Percentiles rank a stretch among this genome's conserved stretches.
phyloP scores from a whole-genome alignment of 2,797 vertebrate species.

The Macropus fuliginosus region DNA sequence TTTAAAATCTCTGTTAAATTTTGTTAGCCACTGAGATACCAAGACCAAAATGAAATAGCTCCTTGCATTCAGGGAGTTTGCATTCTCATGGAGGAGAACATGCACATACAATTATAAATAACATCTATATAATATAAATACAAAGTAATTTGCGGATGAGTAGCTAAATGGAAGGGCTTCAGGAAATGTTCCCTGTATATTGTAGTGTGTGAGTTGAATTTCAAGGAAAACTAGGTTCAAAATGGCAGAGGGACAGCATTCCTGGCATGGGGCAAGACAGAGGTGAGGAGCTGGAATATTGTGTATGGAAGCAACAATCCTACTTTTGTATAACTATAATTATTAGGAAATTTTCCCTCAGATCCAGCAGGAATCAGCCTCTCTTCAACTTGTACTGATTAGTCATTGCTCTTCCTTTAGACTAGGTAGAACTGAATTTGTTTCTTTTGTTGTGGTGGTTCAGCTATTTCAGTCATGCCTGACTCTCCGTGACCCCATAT shows the following conservation, averaged over 20 bases:
- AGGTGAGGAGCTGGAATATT: not conserved
- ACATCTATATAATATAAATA: not conserved
- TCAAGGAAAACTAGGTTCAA: not conserved
- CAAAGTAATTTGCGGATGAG: not conserved
- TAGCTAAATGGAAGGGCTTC: not conserved
- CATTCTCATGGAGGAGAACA: not conserved
- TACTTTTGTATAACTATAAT: not conserved
- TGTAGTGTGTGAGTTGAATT: not conserved
- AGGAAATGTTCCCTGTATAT: not conserved
- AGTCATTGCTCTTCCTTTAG: not conserved
- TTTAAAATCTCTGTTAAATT: not conserved
- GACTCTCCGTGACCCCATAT: not conserved
- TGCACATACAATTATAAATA: not conserved
- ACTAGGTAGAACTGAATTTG: not conserved
- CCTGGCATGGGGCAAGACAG: not conserved
- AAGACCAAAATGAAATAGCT: not conserved
- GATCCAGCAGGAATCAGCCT: not conserved
- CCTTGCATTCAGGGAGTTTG: not conserved
- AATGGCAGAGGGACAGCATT: not conserved
- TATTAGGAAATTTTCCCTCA: not conserved
- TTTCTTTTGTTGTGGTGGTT: not conserved
- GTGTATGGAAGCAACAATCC: not conserved
- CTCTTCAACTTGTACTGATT: not conserved
- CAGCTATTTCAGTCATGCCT: not conserved
- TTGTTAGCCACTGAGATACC: not conserved